Conservation (phyloP, 2,888 invertebrate genomes). For the Dorcus parallelipipedus region DNA sequence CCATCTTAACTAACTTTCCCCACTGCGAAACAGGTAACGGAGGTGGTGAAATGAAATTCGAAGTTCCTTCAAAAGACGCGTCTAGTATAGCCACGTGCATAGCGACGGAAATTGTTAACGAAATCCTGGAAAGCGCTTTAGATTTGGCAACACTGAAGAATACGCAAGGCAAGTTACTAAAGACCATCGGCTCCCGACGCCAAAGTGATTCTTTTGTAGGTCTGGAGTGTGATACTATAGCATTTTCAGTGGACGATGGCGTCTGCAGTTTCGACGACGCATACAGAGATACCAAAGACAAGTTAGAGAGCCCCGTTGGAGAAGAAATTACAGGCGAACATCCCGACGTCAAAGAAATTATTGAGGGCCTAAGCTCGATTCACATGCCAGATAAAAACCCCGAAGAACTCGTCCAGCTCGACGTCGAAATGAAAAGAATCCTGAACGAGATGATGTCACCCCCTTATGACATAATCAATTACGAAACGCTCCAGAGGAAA, state of each 20-base stretch:
- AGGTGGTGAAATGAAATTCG: conserved; percentile 24
- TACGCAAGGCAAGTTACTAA: neutral
- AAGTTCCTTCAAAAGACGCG: conserved; percentile 13
- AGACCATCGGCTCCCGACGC: neutral
- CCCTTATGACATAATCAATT: conserved; percentile 47
- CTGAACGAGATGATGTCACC: conserved; percentile 43
- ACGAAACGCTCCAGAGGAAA: conserved; percentile 35
- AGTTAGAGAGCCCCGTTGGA: neutral
- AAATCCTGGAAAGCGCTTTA: conserved; percentile 44
- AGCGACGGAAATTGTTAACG: conserved; percentile 38
- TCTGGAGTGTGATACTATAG: conserved; percentile 14
- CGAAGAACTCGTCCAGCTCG: conserved; percentile 16
- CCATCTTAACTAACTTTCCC: neutral
- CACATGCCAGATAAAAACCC: conserved; percentile 14
- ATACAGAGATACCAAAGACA: neutral
- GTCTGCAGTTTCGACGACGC: conserved; percentile 2
- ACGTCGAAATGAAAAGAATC: conserved; percentile 27
- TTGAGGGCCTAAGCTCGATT: conserved; percentile 25
- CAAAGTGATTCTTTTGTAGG: conserved; percentile 1
- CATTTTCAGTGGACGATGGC: conserved; percentile 14
- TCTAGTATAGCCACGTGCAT: conserved; percentile 15
- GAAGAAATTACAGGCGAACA: conserved; percentile 6
- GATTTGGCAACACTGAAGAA: conserved; percentile 31
- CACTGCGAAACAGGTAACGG: conserved; percentile 18
- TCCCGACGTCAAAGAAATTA: conserved; percentile 21